A percentile compares a stretch with the other conserved stretches of the same genome.
Evolutionary conservation across 2,888 invertebrate species (phyloP).

Genomic region (Andrena flavipes): DNA sequence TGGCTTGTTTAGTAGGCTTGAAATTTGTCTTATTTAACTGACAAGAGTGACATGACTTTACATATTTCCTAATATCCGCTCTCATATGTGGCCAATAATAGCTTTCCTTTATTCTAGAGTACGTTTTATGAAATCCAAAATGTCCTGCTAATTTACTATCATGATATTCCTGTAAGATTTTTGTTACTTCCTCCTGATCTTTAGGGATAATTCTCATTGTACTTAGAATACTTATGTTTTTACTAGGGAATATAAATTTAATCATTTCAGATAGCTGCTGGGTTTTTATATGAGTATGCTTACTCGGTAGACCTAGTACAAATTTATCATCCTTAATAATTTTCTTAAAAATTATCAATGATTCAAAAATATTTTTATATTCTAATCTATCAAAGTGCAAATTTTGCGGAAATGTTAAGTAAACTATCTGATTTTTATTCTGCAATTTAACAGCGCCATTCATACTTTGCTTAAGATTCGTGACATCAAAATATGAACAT

Average conservation of each 20-base stretch:
- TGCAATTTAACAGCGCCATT: slow-evolving; percentile 13
- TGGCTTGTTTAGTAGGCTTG: too few relatives aligned
- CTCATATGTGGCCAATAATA: too few relatives aligned
- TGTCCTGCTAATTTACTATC: too few relatives aligned
- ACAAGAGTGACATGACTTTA: too few relatives aligned
- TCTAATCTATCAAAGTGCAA: slow-evolving; percentile 18
- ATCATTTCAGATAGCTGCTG: not conserved
- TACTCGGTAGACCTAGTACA: slow-evolving; percentile 9
- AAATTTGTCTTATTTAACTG: too few relatives aligned
- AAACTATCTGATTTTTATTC: not conserved
- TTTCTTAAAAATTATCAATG: not conserved
- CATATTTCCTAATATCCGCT: too few relatives aligned
- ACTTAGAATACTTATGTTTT: too few relatives aligned
- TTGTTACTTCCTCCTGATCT: too few relatives aligned
- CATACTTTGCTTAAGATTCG: not conserved
- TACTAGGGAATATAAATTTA: not conserved
- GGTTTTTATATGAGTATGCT: not conserved
- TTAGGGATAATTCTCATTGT: too few relatives aligned
- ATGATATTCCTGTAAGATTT: too few relatives aligned
- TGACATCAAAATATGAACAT: slow-evolving; percentile 2
- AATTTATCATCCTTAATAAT: not conserved
- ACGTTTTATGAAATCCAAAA: too few relatives aligned
- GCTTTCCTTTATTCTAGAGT: too few relatives aligned
- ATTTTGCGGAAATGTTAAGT: not conserved
- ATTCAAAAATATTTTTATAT: slow-evolving; percentile 12